Base-by-base conservation (phyloP, 2,113 vertebrate species). In the Fukomys damarensis region DNA sequence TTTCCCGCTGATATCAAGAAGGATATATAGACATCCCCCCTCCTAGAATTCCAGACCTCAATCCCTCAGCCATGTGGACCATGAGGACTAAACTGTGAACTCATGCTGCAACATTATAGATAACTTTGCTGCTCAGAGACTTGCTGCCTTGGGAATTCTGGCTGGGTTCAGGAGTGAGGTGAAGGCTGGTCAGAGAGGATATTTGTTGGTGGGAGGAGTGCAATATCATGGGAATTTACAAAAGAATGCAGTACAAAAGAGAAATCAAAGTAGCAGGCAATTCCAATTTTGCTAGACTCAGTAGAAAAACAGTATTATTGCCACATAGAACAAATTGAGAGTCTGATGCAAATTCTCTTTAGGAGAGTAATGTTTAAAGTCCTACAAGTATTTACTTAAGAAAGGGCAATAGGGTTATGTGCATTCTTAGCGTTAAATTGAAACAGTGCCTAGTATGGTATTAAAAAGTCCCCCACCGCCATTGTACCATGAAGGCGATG, bases 341-440 rank as follows among this genome's bases (percentile, higher is more conserved):
- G 13, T n/a, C 46, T 81, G 41, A 84, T 65, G 46, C 19, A 76
- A 59, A 77, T 80, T 93, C 61, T 84, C 61, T 82, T 93, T 87
- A 96, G 65, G n/a, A 89, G 17, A 86, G 35, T 63, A 43, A 95
- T 90, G 84, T 61, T 85, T 88, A 89, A 97, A 90, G 88, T 66
- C 59, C 63, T 88, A 70, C 68, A 87, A 96, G 86, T 98, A 97
- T 97, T 97, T 97, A 97, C 97, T 97, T 96, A 94, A 96, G 92
- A 96, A 94, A 94, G 97, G 97, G 93, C 95, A 94, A 38, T 90
- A 68, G 76, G 95, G 95, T 97, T 96, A 95, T 86, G 68, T 88
- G 89, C 58, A 95, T 95, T 96, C 93, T 97, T 96, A 95, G 91
- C 52, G 0, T 96, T 97, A 95, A 95, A 97, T 97, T 96, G 96